Base-by-base conservation (phyloP, 2,888 invertebrate genomes). In the Poecilobothrus nobilitatus region DNA sequence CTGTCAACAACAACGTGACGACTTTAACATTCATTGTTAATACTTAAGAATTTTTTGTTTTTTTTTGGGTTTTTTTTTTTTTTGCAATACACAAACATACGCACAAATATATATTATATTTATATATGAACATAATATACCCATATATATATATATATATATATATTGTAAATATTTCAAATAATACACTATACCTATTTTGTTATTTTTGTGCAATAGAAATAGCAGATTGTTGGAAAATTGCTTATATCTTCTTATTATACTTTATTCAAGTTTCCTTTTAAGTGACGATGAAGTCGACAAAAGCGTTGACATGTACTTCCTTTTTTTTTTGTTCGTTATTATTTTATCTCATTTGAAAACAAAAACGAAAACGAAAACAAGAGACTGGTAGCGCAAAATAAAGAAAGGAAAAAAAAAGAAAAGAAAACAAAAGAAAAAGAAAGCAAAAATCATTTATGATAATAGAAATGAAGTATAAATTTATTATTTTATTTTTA, bases 301-400 rank as follows among this genome's bases (percentile, higher is more conserved):
- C 53, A 53, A 53, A 53, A 53, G 53, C 53, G 53, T 53, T 53
- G 53, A 53, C 53, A 18, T 53, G 53, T 53, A 53, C n/a, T 53
- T 53, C 53, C 53, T 53, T 6, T 53, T 27, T 4, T 53, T n/a
- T 12, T 53, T 53, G 53, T 53, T 41, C 9, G 41, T 15, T 41
- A 9, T 41, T 41, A 9, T 41, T 41, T 41, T 41, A 41, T 41
- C 9, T 41, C 15, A 41, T 41, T 41, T 41, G 4, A 41, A 15
- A 41, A 41, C 2, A 15, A 41, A 41, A 41, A 41, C 9, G 10
- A 41, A 15, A 41, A 41, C 2, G 2, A 41, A 9, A 41, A 41
- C 41, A 41, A 12, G 41, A 12, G 9, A 41, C 2, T 12, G 41
- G 15, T 12, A 3, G 41, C 4, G 41, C 2, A 41, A 15, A 3